Conservation (phyloP, 2,113 vertebrate genomes). For the Sinocyclocheilus maitianheensis region DNA sequence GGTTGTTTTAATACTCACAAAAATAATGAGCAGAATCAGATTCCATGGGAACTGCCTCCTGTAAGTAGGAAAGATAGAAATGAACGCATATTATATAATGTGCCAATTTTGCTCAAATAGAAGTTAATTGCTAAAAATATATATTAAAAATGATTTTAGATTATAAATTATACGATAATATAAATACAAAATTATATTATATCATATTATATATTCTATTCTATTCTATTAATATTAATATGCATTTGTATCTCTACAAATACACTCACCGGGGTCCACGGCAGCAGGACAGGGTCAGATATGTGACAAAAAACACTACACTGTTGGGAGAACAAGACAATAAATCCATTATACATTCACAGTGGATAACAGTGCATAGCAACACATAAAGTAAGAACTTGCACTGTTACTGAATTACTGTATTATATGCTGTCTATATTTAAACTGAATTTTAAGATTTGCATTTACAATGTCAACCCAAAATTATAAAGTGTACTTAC, state of each 20-base stretch:
- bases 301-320: slow-evolving; percentile 90
- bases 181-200: not conserved
- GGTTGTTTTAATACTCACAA: slow-evolving; percentile 79
- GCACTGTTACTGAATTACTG: not conserved
- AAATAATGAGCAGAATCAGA: slow-evolving; percentile 87
- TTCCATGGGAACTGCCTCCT: slow-evolving; percentile 95
- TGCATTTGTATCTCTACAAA: slow-evolving; percentile 1
- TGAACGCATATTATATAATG: not conserved
- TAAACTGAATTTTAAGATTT: not conserved
- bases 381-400: not conserved
- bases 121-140: not conserved
- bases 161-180: too few relatives aligned
- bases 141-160: too few relatives aligned
- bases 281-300: slow-evolving; percentile 89
- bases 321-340: slow-evolving; percentile 67
- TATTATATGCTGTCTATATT: not conserved
- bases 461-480: not conserved
- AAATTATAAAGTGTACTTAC: slow-evolving; percentile 76
- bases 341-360: slow-evolving; percentile 8
- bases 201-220: not conserved
- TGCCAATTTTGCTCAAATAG: not conserved
- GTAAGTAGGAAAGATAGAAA: slow-evolving; percentile 19
- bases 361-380: not conserved
- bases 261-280: slow-evolving; percentile 81
- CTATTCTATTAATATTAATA: not conserved